Conservation (phyloP, 2,113 vertebrate genomes). For the Gadus chalcogrammus region DNA sequence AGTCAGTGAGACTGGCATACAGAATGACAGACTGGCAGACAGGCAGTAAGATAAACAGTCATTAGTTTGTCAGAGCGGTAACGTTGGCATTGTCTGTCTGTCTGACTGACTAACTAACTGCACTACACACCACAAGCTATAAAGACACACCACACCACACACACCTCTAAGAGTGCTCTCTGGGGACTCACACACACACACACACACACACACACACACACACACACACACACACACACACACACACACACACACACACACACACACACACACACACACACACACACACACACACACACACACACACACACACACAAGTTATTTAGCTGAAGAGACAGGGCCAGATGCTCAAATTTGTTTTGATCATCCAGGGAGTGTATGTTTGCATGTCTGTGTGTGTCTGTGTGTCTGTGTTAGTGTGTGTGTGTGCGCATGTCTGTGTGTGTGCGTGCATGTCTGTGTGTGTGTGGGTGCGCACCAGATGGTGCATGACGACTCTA, state of each 20-base stretch:
- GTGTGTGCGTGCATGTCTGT: conserved; percentile 15
- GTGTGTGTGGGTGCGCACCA: conserved; percentile 30
- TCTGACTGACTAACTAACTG: no score
- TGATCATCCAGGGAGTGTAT: neutral
- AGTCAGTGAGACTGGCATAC: no score
- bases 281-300: neutral
- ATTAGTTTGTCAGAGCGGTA: no score
- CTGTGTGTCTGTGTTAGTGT: conserved; percentile 1
- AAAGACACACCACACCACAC: no score
- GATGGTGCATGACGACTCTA: conserved; percentile 52
- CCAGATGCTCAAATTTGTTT: neutral
- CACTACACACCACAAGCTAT: no score
- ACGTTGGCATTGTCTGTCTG: no score
- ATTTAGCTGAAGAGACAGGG: neutral
- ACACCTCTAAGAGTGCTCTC: no score
- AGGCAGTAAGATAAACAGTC: no score
- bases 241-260: conserved; percentile 10
- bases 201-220: neutral
- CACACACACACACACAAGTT: neutral
- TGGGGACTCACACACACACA: neutral
- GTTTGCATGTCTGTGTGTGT: conserved; percentile 27
- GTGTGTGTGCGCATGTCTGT: conserved; percentile 1
- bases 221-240: conserved; percentile 1
- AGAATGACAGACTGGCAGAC: no score
- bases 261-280: conserved; percentile 19